Evolutionary conservation across 2,797 vertebrate species (phyloP).

Genomic region (Amblyraja radiata): DNA sequence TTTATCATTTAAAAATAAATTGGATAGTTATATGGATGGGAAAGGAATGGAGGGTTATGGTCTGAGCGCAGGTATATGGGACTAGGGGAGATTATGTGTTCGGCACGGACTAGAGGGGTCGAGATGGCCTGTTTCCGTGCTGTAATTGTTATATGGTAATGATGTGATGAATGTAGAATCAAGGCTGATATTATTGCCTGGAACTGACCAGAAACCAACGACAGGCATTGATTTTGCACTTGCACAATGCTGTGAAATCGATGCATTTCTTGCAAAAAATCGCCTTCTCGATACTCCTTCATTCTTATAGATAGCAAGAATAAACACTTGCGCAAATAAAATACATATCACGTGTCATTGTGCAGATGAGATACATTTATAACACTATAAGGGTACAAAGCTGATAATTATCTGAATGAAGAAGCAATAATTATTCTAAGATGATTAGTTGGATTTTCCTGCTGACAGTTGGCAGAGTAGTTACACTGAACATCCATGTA

Average conservation of each 20-base stretch:
- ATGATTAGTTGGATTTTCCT: slow-evolving; percentile 17
- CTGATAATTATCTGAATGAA: slow-evolving; percentile 11
- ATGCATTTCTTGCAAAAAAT: not conserved
- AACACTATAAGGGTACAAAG: not conserved
- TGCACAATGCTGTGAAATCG: not conserved
- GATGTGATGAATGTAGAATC: not conserved
- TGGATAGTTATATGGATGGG: too few species aligned
- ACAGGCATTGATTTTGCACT: not conserved
- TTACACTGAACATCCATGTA: slow-evolving; percentile 27
- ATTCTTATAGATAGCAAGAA: not conserved
- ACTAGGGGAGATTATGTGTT: too few species aligned
- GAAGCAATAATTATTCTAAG: slow-evolving; percentile 27
- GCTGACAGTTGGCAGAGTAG: not conserved
- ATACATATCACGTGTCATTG: not conserved
- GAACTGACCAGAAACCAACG: not conserved
- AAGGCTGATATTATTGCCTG: not conserved
- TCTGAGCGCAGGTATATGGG: too few species aligned
- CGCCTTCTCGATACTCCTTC: not conserved
- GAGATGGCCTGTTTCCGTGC: too few species aligned
- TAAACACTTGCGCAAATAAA: not conserved
- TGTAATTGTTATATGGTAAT: too few species aligned
- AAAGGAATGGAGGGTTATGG: too few species aligned
- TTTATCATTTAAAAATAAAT: too few species aligned
- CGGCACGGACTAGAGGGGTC: too few species aligned
- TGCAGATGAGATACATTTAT: slow-evolving; percentile 15